Conservation (phyloP, 2,888 invertebrate species). For the Pardosa pseudoannulata region DNA sequence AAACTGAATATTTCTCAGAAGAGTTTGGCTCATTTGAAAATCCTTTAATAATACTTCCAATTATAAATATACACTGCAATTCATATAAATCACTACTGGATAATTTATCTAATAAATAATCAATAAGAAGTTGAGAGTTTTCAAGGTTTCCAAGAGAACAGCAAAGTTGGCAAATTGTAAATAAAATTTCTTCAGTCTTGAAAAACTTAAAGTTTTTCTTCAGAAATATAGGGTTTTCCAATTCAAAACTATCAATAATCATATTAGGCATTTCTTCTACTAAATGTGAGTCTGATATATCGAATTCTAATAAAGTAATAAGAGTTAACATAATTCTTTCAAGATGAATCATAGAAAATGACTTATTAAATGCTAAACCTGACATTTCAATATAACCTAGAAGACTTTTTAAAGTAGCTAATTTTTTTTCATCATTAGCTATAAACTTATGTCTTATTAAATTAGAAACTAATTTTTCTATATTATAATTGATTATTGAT, state of each 20-base stretch:
- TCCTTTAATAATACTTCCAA: conserved; percentile 40
- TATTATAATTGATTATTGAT: conserved; percentile 24
- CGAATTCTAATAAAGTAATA: conserved; percentile 45
- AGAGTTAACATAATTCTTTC: conserved; percentile 46
- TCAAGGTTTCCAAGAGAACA: conserved; percentile 16
- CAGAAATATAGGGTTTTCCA: conserved; percentile 14
- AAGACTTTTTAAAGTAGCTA: conserved; percentile 35
- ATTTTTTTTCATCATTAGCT: conserved; percentile 34
- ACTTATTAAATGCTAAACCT: conserved; percentile 20
- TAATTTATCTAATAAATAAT: conserved; percentile 44
- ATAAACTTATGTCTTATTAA: conserved; percentile 36
- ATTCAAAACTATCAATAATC: background rate
- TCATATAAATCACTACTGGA: conserved; percentile 10
- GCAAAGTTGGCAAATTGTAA: conserved; percentile 26
- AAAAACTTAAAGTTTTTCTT: conserved; percentile 46
- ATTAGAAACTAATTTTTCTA: conserved; percentile 25
- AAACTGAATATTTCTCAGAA: background rate
- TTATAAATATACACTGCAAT: conserved; percentile 50
- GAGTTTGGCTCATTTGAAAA: background rate
- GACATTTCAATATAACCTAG: conserved; percentile 47
- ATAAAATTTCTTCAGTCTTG: conserved; percentile 38
- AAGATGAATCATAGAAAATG: conserved; percentile 14
- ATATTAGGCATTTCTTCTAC: conserved; percentile 44
- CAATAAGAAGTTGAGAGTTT: conserved; percentile 28
- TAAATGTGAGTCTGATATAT: conserved; percentile 16